Conservation (phyloP, 2,113 vertebrate species). For the Lepus timidus region DNA sequence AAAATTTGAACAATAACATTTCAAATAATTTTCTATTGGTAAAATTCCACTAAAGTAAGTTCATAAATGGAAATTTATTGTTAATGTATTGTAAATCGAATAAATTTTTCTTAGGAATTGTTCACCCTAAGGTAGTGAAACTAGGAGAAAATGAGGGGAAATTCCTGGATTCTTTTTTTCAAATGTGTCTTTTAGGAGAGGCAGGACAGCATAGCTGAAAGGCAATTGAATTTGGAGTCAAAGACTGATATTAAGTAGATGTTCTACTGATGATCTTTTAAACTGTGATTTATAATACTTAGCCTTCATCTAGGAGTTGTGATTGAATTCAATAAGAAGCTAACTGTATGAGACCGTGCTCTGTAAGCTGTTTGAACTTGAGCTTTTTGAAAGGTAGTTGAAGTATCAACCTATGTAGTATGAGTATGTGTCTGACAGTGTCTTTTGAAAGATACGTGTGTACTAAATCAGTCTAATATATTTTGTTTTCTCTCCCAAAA, state of each 20-base stretch:
- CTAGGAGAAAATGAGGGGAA: slow-evolving; percentile 33
- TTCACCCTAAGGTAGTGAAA: background rate
- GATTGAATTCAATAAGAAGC: slow-evolving; percentile 11
- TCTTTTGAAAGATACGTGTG: background rate
- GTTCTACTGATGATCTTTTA: slow-evolving; percentile 3
- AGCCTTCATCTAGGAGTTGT: slow-evolving; percentile 29
- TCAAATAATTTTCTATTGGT: slow-evolving; percentile 27
- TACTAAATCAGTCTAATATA: background rate
- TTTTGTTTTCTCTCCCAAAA: background rate
- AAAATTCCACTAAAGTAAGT: slow-evolving; percentile 29
- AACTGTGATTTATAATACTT: background rate
- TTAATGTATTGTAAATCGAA: slow-evolving; percentile 33
- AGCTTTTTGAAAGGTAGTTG: background rate
- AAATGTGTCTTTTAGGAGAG: slow-evolving; percentile 1
- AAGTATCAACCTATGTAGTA: background rate
- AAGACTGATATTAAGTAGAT: slow-evolving; percentile 17
- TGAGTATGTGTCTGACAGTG: background rate
- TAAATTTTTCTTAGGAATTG: background rate
- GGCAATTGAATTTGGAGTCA: background rate
- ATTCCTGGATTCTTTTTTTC: background rate
- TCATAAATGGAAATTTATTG: background rate
- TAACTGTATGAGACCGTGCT: background rate
- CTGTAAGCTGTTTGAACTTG: slow-evolving; percentile 6
- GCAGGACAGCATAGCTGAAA: background rate
- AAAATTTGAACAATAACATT: background rate